phyloP scores from a whole-genome alignment of 2,888 invertebrate genomes.

The Polymixis flavicincta region DNA sequence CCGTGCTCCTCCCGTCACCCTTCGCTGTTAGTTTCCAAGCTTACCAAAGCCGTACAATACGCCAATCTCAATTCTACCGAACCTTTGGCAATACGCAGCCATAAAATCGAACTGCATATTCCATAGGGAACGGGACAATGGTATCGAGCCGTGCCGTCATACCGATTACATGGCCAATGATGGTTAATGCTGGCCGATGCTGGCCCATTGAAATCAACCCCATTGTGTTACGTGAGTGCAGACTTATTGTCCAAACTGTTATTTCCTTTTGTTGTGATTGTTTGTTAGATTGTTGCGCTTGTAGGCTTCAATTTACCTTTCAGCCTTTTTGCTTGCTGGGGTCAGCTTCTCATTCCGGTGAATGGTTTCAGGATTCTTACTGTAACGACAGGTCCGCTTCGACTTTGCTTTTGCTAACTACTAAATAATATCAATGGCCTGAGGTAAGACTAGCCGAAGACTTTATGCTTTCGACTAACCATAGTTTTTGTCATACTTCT shows the following conservation, averaged over 20 bases:
- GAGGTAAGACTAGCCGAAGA: not conserved
- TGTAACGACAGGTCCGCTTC: no score
- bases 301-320: constrained; percentile 12
- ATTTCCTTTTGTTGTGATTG: constrained; percentile 30
- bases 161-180: constrained; percentile 20
- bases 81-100: not conserved
- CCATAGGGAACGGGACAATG: constrained; percentile 26
- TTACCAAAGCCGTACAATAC: not conserved
- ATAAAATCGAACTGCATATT: constrained; percentile 34
- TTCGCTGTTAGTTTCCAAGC: not conserved
- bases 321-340: not conserved
- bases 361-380: not conserved
- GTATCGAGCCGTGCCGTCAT: constrained; percentile 26
- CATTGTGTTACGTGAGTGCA: constrained; percentile 17
- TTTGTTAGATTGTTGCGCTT: not conserved
- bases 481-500: no score
- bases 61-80: constrained; percentile 16
- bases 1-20: not conserved
- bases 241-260: constrained; percentile 28
- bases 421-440: not conserved
- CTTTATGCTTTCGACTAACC: not conserved
- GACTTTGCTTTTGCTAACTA: not conserved
- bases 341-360: not conserved
- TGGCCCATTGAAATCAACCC: constrained; percentile 40
- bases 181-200: constrained; percentile 16